A percentile compares a stretch with the other conserved stretches of the same genome.
Evolutionary conservation across 2,888 invertebrate genomes (phyloP).

Genomic region (Eubasilissa splendida): DNA sequence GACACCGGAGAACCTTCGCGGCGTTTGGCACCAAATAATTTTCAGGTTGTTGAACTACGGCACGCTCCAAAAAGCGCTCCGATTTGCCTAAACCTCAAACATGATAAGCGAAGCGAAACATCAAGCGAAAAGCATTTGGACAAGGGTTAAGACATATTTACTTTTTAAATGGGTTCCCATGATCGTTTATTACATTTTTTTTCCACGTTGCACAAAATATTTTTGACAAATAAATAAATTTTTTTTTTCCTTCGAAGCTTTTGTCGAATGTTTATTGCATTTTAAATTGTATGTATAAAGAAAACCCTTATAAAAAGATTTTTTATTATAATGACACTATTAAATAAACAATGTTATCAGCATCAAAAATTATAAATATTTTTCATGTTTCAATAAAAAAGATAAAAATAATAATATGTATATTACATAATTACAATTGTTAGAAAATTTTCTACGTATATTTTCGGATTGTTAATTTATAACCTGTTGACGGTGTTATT

Average conservation of each 20-base stretch:
- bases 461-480: conserved; percentile 29
- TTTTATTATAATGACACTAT: not conserved
- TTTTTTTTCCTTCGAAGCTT: not conserved
- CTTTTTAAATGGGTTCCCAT: conserved; percentile 23
- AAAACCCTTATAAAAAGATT: conserved; percentile 5
- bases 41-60: too few species aligned
- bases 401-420: not conserved
- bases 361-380: not conserved
- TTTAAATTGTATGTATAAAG: conserved; percentile 12
- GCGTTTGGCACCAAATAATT: too few species aligned
- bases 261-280: not conserved
- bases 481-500: conserved; percentile 51
- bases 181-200: not conserved
- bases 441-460: too few species aligned
- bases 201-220: not conserved
- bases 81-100: too few species aligned
- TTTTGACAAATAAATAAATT: too few species aligned
- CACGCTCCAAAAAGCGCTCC: too few species aligned
- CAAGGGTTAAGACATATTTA: conserved; percentile 39
- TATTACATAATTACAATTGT: not conserved
- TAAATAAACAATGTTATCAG: not conserved
- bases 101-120: conserved; percentile 40
- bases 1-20: too few species aligned
- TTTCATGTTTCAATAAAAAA: conserved; percentile 13
- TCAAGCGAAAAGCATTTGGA: conserved; percentile 51